These are phyloP conservation scores for Lymantria monacha DNA, from an alignment of 2,888 invertebrate species.

Conservation along the genomic window DNA sequence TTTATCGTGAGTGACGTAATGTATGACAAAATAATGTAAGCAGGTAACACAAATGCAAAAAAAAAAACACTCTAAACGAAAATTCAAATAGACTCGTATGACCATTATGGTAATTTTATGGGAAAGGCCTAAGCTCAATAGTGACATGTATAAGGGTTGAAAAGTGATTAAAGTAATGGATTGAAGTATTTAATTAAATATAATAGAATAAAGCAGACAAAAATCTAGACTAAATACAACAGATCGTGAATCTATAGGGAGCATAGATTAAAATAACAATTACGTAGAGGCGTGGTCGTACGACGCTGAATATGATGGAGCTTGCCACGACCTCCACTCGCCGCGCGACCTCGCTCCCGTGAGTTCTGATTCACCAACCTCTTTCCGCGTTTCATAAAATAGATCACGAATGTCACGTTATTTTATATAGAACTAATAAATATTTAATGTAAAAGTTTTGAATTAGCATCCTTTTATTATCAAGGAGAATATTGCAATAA, in stretches of 20 bases:
- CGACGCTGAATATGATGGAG: conserved; percentile 42
- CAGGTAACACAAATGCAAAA: no score
- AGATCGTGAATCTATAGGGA: conserved; percentile 34
- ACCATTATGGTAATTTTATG: no score
- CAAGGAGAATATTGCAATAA: no score
- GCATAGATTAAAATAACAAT: conserved; percentile 55
- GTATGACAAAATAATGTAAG: no score
- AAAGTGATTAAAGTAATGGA: no score
- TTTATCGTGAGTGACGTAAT: no score
- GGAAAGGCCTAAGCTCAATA: no score
- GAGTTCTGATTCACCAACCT: conserved; percentile 44
- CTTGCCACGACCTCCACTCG: conserved; percentile 50
- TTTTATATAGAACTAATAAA: neutral
- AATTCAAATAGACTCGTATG: no score
- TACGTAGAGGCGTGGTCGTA: conserved; percentile 52
- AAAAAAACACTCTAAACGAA: no score
- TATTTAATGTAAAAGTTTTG: neutral
- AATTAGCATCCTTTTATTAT: neutral
- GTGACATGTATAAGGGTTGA: no score
- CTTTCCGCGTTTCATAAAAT: conserved; percentile 37
- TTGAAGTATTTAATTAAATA: no score
- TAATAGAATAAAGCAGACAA: neutral
- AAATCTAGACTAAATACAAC: conserved; percentile 8
- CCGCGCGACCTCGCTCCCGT: conserved; percentile 52
- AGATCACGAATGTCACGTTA: conserved; percentile 17